A percentile compares a stretch with the other conserved stretches of the same genome.
phyloP scores from a whole-genome alignment of 2,888 invertebrate species.

The Microdon myrmicae region DNA sequence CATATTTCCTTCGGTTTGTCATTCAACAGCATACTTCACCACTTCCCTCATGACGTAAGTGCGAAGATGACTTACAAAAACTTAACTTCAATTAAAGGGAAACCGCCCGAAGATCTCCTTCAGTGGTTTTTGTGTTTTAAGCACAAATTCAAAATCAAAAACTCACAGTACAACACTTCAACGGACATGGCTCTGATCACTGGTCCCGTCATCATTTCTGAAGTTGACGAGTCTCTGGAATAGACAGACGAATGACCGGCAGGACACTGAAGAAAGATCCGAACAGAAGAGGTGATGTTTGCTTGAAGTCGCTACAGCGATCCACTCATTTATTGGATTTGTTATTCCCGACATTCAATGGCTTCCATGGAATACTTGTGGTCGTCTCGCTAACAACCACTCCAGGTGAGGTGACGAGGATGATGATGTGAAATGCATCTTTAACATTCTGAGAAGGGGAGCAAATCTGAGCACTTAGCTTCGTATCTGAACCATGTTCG shows the following conservation, averaged over 20 bases:
- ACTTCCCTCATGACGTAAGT: no score
- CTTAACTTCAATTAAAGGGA: no score
- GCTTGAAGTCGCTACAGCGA: constrained; percentile 15
- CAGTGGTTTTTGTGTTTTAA: no score
- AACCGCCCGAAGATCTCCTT: no score
- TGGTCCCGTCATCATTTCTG: constrained; percentile 14
- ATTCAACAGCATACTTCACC: no score
- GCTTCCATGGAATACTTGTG: constrained; percentile 42
- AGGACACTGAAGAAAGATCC: neutral
- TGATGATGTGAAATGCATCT: constrained; percentile 19
- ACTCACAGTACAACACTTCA: constrained; percentile 47
- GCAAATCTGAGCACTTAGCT: neutral
- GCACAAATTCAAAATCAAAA: constrained; percentile 52
- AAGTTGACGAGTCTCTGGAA: constrained; percentile 41
- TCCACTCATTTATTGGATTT: constrained; percentile 21
- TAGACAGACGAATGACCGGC: constrained; percentile 48
- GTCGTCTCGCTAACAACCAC: constrained; percentile 18
- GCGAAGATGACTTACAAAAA: no score
- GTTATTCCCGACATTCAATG: constrained; percentile 34
- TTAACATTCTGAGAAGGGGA: constrained; percentile 6
- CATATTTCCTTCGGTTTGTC: no score
- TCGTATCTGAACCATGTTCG: neutral
- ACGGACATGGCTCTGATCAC: constrained; percentile 24
- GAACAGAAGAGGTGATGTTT: constrained; percentile 11
- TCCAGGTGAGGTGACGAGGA: constrained; percentile 12